A percentile compares a stretch with the other conserved stretches of the same genome.
Evolutionary conservation across 2,888 invertebrate species (phyloP).

Genomic region (Noctua pronuba): DNA sequence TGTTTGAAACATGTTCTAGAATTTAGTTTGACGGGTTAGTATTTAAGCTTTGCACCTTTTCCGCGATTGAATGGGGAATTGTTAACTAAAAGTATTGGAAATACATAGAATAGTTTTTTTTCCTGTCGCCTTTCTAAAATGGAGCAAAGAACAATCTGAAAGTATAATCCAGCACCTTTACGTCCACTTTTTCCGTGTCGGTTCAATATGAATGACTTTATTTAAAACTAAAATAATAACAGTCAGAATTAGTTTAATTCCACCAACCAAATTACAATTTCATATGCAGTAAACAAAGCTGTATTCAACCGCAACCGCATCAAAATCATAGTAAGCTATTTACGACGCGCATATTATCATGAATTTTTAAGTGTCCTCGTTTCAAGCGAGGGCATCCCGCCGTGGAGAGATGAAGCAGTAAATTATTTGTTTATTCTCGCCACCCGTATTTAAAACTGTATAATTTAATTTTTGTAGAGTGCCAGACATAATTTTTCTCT

Average conservation of each 20-base stretch:
- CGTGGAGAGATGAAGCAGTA: conserved; percentile 67
- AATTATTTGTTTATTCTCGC: conserved; percentile 71
- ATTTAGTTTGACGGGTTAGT: not conserved
- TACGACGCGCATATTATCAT: conserved; percentile 62
- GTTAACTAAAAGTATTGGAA: not conserved
- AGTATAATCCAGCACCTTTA: not conserved
- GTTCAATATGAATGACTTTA: not conserved
- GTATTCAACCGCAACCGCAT: conserved; percentile 40
- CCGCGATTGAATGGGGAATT: not conserved
- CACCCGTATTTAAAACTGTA: conserved; percentile 74
- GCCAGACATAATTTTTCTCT: conserved; percentile 78
- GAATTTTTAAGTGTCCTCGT: conserved; percentile 68
- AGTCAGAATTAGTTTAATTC: not conserved
- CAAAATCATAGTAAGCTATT: conserved; percentile 64
- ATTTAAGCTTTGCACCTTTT: not conserved
- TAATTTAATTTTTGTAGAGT: conserved; percentile 78
- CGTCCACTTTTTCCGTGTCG: not conserved
- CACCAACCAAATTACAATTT: conserved; percentile 13
- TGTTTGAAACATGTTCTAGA: not conserved
- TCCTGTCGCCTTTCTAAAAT: not conserved
- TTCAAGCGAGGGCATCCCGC: conserved; percentile 52
- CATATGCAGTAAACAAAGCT: conserved; percentile 42
- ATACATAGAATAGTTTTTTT: not conserved
- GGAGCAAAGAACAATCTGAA: not conserved
- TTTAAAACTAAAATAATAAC: not conserved